phyloP scores from a whole-genome alignment of 1,140 invertebrate genomes.

The Dendrolimus punctatus region DNA sequence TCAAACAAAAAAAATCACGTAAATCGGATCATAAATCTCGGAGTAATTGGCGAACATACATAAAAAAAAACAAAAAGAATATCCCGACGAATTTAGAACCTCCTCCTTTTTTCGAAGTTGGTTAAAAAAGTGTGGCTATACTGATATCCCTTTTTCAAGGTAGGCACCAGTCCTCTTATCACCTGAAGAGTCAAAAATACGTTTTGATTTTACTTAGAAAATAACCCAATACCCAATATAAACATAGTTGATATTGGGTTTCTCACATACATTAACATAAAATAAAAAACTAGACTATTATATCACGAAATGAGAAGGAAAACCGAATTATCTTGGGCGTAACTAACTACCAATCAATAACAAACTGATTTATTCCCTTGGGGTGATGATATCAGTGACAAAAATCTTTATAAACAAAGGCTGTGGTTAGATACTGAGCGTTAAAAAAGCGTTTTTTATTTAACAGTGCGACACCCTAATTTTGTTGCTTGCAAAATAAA shows the following conservation, averaged over 20 bases:
- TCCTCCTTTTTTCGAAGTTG: no score
- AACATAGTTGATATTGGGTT: slow-evolving; percentile 4
- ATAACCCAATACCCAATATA: slow-evolving; percentile 3
- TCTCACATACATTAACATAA: slow-evolving; percentile 30
- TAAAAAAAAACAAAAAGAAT: no score
- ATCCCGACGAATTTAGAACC: no score
- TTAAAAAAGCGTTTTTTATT: background rate
- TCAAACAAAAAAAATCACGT: no score
- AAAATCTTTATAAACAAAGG: slow-evolving; percentile 15
- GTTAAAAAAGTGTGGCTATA: no score
- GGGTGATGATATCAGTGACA: slow-evolving; percentile 27
- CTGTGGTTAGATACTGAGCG: slow-evolving; percentile 6
- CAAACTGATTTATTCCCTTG: slow-evolving; percentile 52
- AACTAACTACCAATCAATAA: slow-evolving; percentile 63
- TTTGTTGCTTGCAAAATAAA: no score
- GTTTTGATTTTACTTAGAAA: background rate
- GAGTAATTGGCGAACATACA: no score
- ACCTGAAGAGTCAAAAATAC: background rate
- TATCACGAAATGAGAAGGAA: slow-evolving; percentile 21
- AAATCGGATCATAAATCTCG: no score
- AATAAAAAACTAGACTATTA: slow-evolving; percentile 19
- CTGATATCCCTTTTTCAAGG: no score
- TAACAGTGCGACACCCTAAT: background rate
- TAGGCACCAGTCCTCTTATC: no score
- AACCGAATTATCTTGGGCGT: slow-evolving; percentile 39